Conservation (phyloP, 2,888 invertebrate species). For the Bombyx huttoni region DNA sequence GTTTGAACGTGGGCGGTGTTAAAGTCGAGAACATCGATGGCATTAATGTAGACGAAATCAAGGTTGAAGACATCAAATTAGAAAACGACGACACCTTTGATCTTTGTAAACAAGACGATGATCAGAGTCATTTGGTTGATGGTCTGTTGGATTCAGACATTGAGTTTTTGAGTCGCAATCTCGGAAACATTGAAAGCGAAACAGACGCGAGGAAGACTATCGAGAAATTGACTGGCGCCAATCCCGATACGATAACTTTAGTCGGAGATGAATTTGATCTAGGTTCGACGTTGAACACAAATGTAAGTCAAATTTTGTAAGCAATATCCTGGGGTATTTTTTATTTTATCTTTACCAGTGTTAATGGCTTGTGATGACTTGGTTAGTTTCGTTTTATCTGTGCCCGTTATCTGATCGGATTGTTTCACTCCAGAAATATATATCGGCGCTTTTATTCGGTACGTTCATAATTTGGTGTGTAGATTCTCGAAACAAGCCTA, state of each 20-base stretch:
- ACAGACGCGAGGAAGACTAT: slow-evolving; percentile 68
- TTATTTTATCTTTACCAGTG: too few species aligned
- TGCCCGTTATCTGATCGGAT: too few species aligned
- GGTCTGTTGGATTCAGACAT: slow-evolving; percentile 63
- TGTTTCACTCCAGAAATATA: too few species aligned
- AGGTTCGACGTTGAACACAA: slow-evolving; percentile 56
- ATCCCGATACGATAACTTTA: slow-evolving; percentile 57
- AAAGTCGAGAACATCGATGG: slow-evolving; percentile 57
- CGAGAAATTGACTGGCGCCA: slow-evolving; percentile 61
- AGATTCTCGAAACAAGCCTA: too few species aligned
- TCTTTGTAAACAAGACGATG: slow-evolving; percentile 48
- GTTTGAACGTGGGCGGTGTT: slow-evolving; percentile 43
- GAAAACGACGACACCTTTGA: slow-evolving; percentile 51
- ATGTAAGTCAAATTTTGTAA: slow-evolving; percentile 31
- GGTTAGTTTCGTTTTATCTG: too few species aligned
- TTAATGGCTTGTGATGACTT: too few species aligned
- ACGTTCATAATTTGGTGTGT: too few species aligned
- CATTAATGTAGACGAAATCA: slow-evolving; percentile 46
- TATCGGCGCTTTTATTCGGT: too few species aligned
- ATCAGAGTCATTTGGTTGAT: slow-evolving; percentile 52
- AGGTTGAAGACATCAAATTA: slow-evolving; percentile 59
- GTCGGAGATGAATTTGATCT: slow-evolving; percentile 65
- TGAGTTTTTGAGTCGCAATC: slow-evolving; percentile 61
- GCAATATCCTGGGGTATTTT: not conserved
- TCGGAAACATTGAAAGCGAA: slow-evolving; percentile 65